Percentiles rank a stretch among this genome's conserved stretches.
These are phyloP conservation scores for Oreotrochilus melanogaster DNA, from an alignment of 2,113 vertebrate genomes.

Conservation along the genomic window DNA sequence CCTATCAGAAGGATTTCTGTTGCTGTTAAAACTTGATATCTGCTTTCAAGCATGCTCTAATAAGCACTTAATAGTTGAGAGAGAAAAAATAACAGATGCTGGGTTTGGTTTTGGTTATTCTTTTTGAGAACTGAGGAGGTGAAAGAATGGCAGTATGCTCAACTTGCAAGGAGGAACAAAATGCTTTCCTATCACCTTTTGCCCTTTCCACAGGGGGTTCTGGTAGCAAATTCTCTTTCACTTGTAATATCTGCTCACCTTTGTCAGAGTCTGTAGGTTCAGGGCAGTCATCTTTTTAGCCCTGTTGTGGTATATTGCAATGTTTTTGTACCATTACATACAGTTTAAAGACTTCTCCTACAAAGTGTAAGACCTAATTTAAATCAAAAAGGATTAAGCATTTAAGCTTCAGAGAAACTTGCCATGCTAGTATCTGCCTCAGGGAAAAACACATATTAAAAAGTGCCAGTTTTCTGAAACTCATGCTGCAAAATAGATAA, in stretches of 20 bases:
- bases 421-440: not conserved
- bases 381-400: not conserved
- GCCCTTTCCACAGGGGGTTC: not conserved
- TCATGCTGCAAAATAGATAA: not conserved
- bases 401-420: not conserved
- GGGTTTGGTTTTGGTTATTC: not conserved
- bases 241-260: not conserved
- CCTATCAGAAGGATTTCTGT: not conserved
- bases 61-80: not conserved
- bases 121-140: not conserved
- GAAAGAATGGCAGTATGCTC: not conserved
- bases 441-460: not conserved
- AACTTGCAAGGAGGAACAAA: not conserved
- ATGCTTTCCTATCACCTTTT: not conserved
- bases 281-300: not conserved
- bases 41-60: not conserved
- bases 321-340: not conserved
- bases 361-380: not conserved
- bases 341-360: not conserved
- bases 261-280: not conserved
- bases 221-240: not conserved
- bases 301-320: not conserved
- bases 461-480: not conserved
- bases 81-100: not conserved
- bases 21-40: not conserved